Base-by-base conservation (phyloP, 2,113 vertebrate species). In the Prionailurus bengalensis region DNA sequence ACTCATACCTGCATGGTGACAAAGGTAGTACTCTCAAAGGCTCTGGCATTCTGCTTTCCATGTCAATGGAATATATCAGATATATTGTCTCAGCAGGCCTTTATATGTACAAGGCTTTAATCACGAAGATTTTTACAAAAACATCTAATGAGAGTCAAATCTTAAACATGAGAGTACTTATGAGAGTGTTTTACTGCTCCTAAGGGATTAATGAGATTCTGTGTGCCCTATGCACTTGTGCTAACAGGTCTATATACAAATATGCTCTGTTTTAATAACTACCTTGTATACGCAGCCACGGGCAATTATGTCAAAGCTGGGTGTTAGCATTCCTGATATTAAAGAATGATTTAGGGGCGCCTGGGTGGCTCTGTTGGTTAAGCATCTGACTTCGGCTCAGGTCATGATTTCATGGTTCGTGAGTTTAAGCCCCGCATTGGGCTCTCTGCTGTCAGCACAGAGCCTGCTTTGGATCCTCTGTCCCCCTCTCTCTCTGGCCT, bases 51-150 rank as follows among this genome's bases (percentile, higher is more conserved):
- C 27, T 93, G 55, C 31, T 53, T 80, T 17, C 13, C 76, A 7
- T 3, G 31, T 53, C 68, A 51, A 51, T 9, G 89, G 48, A 78
- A 19, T 5, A 13, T 91, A 39, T 74, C 65, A 55, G 91, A 76
- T 86, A 55, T 21, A 80, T 36, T 8, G 12, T 78, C 23, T 71
- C 84, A 27, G 4, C 33, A 36, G 45, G 21, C 10, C 89, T 98
- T 95, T 79, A 86, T 80, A 86, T 93, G 29, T 79, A n/a, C 21
- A 82, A 73, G 39, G 76, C 17, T 66, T 92, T 89, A 63, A 79
- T 79, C 45, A 86, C 79, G n/a, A 96, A 81, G 89, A 70, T 58
- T 83, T 82, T 76, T 70, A 93, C 33, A 89, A 85, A 88, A 85
- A 15, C 58, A 85, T 45, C 51, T 76, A 81, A 48, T 65, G 68